Evolutionary conservation across 2,113 vertebrate genomes (phyloP).

Genomic region (Neofelis nebulosa): DNA sequence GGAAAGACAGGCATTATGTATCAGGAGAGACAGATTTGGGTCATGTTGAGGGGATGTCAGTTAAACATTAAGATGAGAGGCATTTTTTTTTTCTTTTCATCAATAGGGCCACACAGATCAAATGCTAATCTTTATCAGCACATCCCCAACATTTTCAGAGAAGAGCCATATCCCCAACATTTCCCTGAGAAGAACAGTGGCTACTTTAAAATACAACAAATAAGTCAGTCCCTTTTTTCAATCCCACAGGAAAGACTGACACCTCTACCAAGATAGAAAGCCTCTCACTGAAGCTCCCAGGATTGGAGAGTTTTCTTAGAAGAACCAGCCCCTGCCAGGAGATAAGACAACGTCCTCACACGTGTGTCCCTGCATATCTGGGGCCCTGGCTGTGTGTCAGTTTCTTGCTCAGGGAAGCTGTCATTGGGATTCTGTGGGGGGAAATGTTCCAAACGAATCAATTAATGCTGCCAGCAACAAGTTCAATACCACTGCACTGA

Average conservation of each 20-base stretch:
- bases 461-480: not conserved
- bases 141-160: not conserved
- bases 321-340: not conserved
- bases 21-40: slow-evolving; percentile 31
- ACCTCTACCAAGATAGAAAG: not conserved
- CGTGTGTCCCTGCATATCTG: not conserved
- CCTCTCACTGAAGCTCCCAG: not conserved
- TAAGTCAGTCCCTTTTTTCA: slow-evolving; percentile 62
- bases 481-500: not conserved
- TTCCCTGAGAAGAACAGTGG: not conserved
- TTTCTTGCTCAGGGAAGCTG: slow-evolving; percentile 19
- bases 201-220: not conserved
- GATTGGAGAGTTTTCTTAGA: not conserved
- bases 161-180: not conserved
- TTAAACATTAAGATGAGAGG: not conserved
- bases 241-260: slow-evolving; percentile 18
- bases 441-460: slow-evolving; percentile 33
- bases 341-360: slow-evolving; percentile 5
- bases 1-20: not conserved
- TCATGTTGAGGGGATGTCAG: not conserved
- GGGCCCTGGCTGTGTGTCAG: not conserved
- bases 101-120: not conserved
- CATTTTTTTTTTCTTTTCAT: not conserved
- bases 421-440: slow-evolving; percentile 25
- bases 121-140: not conserved